Percentiles rank a stretch among this genome's conserved stretches.
Conservation (phyloP, 2,888 invertebrate species). For the Macrophya annulata region DNA sequence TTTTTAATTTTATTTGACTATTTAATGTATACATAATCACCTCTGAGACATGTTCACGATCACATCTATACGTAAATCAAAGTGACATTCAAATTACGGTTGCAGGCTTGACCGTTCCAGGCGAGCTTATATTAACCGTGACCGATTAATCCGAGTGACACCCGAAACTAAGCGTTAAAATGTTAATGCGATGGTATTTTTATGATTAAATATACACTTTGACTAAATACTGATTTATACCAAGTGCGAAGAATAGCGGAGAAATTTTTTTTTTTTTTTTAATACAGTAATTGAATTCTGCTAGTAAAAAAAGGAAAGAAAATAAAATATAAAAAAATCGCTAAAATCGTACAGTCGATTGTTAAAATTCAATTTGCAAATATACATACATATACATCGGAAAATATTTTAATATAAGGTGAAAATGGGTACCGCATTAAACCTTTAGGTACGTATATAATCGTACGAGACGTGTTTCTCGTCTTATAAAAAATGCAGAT, state of each 20-base stretch:
- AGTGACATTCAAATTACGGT: slow-evolving; percentile 39
- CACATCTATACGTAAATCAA: slow-evolving; percentile 10
- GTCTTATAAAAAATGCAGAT: slow-evolving; percentile 1
- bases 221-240: not conserved
- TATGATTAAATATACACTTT: not conserved
- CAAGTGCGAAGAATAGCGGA: not conserved
- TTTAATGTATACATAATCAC: not conserved
- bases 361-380: too few relatives aligned
- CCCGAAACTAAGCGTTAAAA: slow-evolving; percentile 26
- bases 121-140: slow-evolving; percentile 8
- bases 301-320: too few relatives aligned
- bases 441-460: not conserved
- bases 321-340: too few relatives aligned
- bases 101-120: not conserved
- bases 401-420: not conserved
- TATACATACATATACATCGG: not conserved
- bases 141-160: slow-evolving; percentile 9
- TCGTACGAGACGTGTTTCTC: slow-evolving; percentile 1
- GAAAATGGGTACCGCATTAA: not conserved
- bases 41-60: not conserved
- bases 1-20: not conserved
- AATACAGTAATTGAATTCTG: too few relatives aligned
- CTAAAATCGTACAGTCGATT: too few relatives aligned
- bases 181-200: slow-evolving; percentile 1
- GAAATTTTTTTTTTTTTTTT: too few relatives aligned